phyloP scores from a whole-genome alignment of 2,797 vertebrate genomes.

The Epinephelus awoara region DNA sequence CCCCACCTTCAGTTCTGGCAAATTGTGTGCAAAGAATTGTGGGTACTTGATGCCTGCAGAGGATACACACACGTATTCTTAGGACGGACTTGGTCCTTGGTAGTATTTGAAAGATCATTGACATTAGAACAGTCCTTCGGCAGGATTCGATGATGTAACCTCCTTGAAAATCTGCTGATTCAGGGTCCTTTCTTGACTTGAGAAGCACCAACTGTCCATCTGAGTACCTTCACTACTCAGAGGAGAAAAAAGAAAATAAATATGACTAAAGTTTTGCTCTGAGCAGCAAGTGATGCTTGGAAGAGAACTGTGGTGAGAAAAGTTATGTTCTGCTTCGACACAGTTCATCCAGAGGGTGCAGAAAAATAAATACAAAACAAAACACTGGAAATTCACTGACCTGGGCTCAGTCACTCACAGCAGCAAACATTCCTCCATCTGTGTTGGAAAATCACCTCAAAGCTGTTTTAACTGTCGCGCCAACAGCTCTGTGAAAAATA shows the following conservation, averaged over 20 bases:
- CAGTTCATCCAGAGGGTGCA: neutral
- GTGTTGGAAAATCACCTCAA: conserved; percentile 30
- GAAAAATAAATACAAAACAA: neutral
- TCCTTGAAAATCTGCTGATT: too few species aligned
- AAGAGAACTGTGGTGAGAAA: neutral
- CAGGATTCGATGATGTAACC: too few species aligned
- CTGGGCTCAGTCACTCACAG: conserved; percentile 20
- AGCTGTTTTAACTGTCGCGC: neutral
- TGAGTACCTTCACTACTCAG: neutral
- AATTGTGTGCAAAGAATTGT: too few species aligned
- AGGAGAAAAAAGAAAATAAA: conserved; percentile 12
- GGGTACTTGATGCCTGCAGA: too few species aligned
- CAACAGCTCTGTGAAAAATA: conserved; percentile 43
- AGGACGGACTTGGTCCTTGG: too few species aligned
- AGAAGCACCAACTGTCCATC: neutral
- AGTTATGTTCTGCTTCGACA: conserved; percentile 5
- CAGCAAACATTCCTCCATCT: conserved; percentile 27
- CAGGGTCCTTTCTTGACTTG: too few species aligned
- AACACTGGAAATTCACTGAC: neutral
- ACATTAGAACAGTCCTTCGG: too few species aligned
- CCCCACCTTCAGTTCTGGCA: too few species aligned
- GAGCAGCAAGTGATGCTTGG: neutral
- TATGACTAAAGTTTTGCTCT: neutral
- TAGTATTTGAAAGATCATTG: too few species aligned
- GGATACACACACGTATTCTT: too few species aligned